Percentiles rank a stretch among this genome's conserved stretches.
Conservation (phyloP, 2,888 invertebrate genomes). For the Trypoxylon attenuatum region DNA sequence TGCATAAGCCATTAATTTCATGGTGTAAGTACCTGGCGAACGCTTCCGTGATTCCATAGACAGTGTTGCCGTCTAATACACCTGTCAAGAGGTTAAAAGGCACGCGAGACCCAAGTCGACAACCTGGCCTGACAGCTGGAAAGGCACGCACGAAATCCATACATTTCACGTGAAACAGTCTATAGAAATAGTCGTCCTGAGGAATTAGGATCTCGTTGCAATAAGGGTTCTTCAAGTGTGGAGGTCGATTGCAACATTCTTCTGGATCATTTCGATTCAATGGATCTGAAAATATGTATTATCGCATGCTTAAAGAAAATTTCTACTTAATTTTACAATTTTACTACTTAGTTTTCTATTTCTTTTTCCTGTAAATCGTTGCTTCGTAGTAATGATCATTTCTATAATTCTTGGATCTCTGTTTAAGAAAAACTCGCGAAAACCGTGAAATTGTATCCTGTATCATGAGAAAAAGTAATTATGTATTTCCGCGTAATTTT, state of each 20-base stretch:
- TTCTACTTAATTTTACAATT: too few relatives aligned
- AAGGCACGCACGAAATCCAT: conserved; percentile 93
- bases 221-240: conserved; percentile 90
- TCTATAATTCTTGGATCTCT: too few relatives aligned
- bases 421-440: too few relatives aligned
- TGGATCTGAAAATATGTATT: conserved; percentile 82
- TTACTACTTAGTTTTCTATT: too few relatives aligned
- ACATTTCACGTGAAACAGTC: conserved; percentile 88
- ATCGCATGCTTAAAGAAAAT: too few relatives aligned
- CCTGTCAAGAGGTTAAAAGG: conserved; percentile 92
- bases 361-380: too few relatives aligned
- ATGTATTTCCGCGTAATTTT: too few relatives aligned
- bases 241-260: conserved; percentile 89
- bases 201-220: conserved; percentile 93
- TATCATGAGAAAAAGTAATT: too few relatives aligned
- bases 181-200: conserved; percentile 93
- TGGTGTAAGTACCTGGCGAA: conserved; percentile 80
- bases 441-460: too few relatives aligned
- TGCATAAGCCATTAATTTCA: too few relatives aligned
- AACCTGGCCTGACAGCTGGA: conserved; percentile 90
- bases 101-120: conserved; percentile 88
- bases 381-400: too few relatives aligned
- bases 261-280: conserved; percentile 92
- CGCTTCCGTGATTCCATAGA: conserved; percentile 90
- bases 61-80: conserved; percentile 90